Conservation (phyloP, 2,797 vertebrate species). For the Falco peregrinus region DNA sequence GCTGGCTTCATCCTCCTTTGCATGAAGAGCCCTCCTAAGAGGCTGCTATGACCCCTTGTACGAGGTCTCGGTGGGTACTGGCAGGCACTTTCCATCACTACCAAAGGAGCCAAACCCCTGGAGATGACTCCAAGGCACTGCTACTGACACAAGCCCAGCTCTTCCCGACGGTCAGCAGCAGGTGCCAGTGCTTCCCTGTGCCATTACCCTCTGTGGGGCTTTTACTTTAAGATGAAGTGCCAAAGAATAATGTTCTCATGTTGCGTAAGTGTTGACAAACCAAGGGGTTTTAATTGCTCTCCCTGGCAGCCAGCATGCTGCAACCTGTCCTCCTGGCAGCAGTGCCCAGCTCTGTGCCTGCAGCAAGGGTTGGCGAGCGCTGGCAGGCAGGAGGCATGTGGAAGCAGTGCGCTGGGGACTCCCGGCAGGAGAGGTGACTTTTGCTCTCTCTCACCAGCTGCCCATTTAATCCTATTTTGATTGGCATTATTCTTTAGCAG, state of each 20-base stretch:
- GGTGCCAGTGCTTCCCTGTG: not conserved
- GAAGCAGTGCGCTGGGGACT: not conserved
- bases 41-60: not conserved
- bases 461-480: not conserved
- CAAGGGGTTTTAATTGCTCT: not conserved
- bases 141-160: not conserved
- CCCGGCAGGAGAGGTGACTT: not conserved
- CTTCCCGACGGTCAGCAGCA: not conserved
- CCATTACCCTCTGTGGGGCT: not conserved
- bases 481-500: not conserved
- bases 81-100: accelerated
- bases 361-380: not conserved
- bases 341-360: not conserved
- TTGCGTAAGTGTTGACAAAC: not conserved
- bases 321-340: not conserved
- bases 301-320: not conserved
- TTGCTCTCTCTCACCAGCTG: not conserved
- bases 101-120: accelerated
- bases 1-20: not conserved
- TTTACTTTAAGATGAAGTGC: not conserved
- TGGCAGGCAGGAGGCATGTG: not conserved
- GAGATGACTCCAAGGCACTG: accelerated
- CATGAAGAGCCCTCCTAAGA: no score
- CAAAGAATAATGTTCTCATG: not conserved
- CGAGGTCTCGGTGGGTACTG: not conserved